Conservation (phyloP, 2,797 vertebrate species). For the Chrosomus eos region DNA sequence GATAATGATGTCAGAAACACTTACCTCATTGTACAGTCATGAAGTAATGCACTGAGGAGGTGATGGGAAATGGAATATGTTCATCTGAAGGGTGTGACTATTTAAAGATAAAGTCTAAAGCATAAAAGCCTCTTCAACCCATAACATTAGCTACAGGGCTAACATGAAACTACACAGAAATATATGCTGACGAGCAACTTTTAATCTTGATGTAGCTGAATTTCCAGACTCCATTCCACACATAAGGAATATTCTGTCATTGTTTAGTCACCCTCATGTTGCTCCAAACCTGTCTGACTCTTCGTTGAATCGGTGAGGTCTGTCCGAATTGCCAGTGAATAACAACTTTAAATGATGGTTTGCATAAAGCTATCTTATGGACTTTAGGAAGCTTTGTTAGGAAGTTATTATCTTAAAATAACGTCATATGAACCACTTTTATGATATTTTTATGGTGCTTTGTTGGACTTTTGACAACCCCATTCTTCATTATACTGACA, state of each 20-base stretch:
- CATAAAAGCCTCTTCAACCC: neutral
- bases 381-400: neutral
- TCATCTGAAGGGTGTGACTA: conserved; percentile 5
- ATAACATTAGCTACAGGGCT: neutral
- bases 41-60: neutral
- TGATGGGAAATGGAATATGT: conserved; percentile 10
- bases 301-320: neutral
- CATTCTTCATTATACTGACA: neutral
- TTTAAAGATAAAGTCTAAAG: neutral
- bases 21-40: conserved; percentile 6
- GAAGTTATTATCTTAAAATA: neutral
- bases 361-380: neutral
- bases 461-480: neutral
- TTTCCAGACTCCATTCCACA: neutral
- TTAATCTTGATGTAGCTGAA: neutral
- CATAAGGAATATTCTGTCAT: neutral
- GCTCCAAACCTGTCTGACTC: neutral
- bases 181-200: neutral
- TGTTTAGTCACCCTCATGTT: neutral
- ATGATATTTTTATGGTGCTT: neutral
- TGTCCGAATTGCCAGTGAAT: neutral
- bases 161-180: neutral
- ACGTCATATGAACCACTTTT: neutral
- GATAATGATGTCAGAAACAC: conserved; percentile 6
- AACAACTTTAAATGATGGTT: neutral